phyloP scores from a whole-genome alignment of 37 sponge, comb jelly and placozoan species.

The Crambe crambe region DNA sequence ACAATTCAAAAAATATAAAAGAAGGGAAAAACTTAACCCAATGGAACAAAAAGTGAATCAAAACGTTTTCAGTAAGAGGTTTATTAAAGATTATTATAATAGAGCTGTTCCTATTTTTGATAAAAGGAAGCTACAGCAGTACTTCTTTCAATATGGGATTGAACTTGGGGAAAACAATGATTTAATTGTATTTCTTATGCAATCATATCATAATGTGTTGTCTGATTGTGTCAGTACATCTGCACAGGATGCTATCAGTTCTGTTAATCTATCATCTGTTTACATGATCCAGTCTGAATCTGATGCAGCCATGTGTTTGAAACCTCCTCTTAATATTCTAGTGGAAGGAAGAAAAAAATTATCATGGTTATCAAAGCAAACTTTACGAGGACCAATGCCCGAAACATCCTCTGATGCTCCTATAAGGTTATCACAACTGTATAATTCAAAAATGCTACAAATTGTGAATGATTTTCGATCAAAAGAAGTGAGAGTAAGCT shows the following conservation, averaged over 20 bases:
- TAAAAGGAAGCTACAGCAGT: background rate
- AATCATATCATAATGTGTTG: no score
- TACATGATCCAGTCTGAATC: background rate
- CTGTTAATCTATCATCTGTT: background rate
- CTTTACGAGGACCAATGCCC: background rate
- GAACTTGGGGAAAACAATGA: background rate
- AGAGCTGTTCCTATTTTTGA: background rate
- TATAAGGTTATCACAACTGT: background rate
- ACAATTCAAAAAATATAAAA: background rate
- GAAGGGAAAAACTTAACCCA: background rate
- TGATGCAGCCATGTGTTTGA: background rate
- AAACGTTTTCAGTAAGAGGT: background rate
- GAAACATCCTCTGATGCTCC: background rate
- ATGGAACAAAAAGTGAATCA: background rate
- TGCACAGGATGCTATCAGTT: background rate
- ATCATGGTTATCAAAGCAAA: constrained; percentile 4
- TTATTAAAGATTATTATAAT: background rate
- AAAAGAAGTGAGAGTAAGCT: constrained; percentile 29
- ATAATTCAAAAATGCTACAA: constrained; percentile 39
- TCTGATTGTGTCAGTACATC: no score
- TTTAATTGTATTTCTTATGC: background rate
- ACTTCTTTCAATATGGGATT: background rate
- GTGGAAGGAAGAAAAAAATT: constrained; percentile 20
- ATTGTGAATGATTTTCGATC: constrained; percentile 11
- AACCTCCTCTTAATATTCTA: constrained; percentile 10